Base-by-base conservation (phyloP, 1,140 invertebrate species). In the Yoshiicerus persimilis region DNA sequence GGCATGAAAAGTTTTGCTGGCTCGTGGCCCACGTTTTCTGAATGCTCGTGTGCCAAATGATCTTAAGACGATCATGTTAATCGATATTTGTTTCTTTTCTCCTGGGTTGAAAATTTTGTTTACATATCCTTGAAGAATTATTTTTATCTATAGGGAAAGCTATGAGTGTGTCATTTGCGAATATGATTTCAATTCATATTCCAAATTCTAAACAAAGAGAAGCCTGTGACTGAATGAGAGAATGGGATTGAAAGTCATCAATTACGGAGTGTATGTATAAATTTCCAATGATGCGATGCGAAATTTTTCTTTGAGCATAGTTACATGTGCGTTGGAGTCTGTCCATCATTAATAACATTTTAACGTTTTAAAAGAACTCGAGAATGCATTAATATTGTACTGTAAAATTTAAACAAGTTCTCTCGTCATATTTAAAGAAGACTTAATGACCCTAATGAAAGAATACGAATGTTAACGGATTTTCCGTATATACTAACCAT, bases 51-150 rank as follows among this genome's bases (percentile, higher is more conserved):
- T 80, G 75, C 75, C 75, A 80, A 80, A 80, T 80, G 75, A 80
- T 80, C 32, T 80, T 80, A 36, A 80, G 75, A 9, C 34, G 20
- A 80, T 80, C 75, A 36, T 36, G 30, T 80, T 80, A 80, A 80
- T 80, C 75, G 75, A 80, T 80, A 80, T 80, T 80, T 34, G 75
- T 80, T 80, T 80, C 34, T 80, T 36, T 20, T 80, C 30, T n/a
- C 32, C 34, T 80, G 75, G 30, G 32, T 36, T 80, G 16, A 10
- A 4, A 80, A 80, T 80, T 38, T 80, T 80, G 75, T 80, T 80
- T 80, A 80, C 75, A 80, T 80, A 80, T 80, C 75, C 75, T 80
- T 80, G 75, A 80, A 38, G 34, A 80, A 80, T 80, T 80, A 80
- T 80, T 80, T 80, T 80, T 80, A 80, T 80, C 75, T 70, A 30